Base-by-base conservation (phyloP, 2,113 vertebrate species). In the Urocitellus parryii region DNA sequence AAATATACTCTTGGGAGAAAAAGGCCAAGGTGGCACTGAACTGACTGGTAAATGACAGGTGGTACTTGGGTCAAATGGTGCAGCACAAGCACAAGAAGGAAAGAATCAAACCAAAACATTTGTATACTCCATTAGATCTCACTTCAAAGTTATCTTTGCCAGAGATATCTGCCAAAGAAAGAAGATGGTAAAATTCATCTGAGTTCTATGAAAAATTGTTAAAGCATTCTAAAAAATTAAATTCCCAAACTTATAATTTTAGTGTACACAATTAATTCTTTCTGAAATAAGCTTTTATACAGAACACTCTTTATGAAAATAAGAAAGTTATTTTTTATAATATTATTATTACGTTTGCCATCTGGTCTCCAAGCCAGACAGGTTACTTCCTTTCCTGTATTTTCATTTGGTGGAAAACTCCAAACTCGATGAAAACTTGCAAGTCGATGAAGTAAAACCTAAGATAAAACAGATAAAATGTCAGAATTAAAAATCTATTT, bases 301-400 rank as follows among this genome's bases (percentile, higher is more conserved):
- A 83, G 90, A n/a, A 39, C 82, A 48, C 5, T 53, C 58, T 72
- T 76, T 63, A 51, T 70, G 63, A 94, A 90, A 63, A 96, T 68
- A 42, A 94, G 79, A 79, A 82, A 94, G 58, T 7, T 25, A 79
- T 29, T 72, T 72, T 89, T 58, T 56, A 84, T 45, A 92, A 81
- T 51, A 58, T n/a, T 45, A 42, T 96, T 73, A 98, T 99, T 99
- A 99, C 99, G 99, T 99, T 99, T 99, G 97, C 99, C 99, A 98
- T 99, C 99, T 74, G 99, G 99, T 98, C 99, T 99, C 99, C 99
- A 99, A 29, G 99, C 99, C 27, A 99, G 98, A 8, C 99, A 99
- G 2, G 99, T 99, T 91, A 99, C 99, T 98, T 99, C 99, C 98
- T 99, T 99, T 37, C 99, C 99, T 5, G 99, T 99, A 82, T 98